Base-by-base conservation (phyloP, 2,113 vertebrate genomes). In the Silurus asotus region DNA sequence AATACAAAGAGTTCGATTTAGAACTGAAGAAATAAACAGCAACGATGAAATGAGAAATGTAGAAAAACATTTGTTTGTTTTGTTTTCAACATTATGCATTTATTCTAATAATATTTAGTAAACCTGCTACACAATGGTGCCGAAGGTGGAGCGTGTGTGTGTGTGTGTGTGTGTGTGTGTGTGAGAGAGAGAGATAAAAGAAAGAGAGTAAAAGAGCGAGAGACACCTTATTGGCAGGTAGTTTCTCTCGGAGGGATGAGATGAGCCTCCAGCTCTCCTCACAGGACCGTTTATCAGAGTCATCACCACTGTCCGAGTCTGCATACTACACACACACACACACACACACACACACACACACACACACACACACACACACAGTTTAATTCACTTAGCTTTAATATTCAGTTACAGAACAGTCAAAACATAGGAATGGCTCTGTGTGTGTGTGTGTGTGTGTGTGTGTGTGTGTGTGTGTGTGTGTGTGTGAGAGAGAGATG, bases 221-320 rank as follows among this genome's bases (percentile, higher is more conserved):
- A 77, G 53, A 81, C 48, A 94, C 93, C 53, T 95, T 96, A 90
- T 95, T 96, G 0, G 96, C 95, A 0, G 96, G 96, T 19, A 97
- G 94, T 87, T 96, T 96, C 91, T 97, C 96, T 23, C 96, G 89
- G 72, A 97, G 93, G 0, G 96, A 96, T 0, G 96, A 96, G 83
- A 98, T 97, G 67, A 98, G 95, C 14, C 96, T 94, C 96, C 97
- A 97, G 90, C 96, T 97, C 89, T 97, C 96, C 90, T 97, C 96
- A 15, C 97, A 98, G 14, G 96, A 97, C 0, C 97, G 95, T 91
- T 97, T 97, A 92, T 97, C 96, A 0, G 96, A 97, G 92, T 97
- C 96, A 0, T 97, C 96, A 0, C 97, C 97, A 0, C 96, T 97
- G 93, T 97, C 96, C 0, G 96, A 97, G 88, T 97, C 96, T 0